These are phyloP conservation scores for Schizopygopsis malacanthus DNA, from an alignment of 2,797 vertebrate genomes.

Conservation along the genomic window DNA sequence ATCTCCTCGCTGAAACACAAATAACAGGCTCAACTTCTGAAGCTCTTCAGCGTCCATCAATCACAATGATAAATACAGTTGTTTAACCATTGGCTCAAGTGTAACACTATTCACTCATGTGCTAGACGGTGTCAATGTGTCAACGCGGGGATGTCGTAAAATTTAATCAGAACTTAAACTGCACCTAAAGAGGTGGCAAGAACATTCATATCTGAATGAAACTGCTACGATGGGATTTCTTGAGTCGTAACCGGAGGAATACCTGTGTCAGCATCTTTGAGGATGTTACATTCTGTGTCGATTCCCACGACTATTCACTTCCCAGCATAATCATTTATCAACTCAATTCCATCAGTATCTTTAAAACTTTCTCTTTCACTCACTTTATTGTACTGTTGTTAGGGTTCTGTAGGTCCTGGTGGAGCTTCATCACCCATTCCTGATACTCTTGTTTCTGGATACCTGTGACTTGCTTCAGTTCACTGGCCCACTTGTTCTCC, in stretches of 20 bases:
- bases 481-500: constrained; percentile 95
- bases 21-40: constrained; percentile 32
- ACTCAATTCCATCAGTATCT: not conserved
- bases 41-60: constrained; percentile 3
- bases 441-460: constrained; percentile 99
- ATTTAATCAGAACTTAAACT: not conserved
- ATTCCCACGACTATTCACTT: not conserved
- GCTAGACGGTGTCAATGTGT: not conserved
- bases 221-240: not conserved
- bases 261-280: not conserved
- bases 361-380: not conserved
- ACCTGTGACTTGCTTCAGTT: constrained; percentile 90
- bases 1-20: constrained; percentile 89
- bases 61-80: constrained; percentile 20
- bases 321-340: not conserved
- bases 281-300: not conserved
- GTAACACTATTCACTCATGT: constrained; percentile 10
- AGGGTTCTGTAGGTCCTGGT: constrained; percentile 93
- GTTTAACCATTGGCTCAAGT: not conserved
- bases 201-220: not conserved
- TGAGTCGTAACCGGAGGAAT: not conserved
- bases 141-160: not conserved
- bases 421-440: constrained; percentile 96
- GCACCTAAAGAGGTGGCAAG: not conserved
- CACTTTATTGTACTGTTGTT: constrained; percentile 92